Evolutionary conservation across 2,888 invertebrate genomes (phyloP), one percentile per base, ranked within the genome.

Genomic region (Phragmatobia fuliginosa): DNA sequence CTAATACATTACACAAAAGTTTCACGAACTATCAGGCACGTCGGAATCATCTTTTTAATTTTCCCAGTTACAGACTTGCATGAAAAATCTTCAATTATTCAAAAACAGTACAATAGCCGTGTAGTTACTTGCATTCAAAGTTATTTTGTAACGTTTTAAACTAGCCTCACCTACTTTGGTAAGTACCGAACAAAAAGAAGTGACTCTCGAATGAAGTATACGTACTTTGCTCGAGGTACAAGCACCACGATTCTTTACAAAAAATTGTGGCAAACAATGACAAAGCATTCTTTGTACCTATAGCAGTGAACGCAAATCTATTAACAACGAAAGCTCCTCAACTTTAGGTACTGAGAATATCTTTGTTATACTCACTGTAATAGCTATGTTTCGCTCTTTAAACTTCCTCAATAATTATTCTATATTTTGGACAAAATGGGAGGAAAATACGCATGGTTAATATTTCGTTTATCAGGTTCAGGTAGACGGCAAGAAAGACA

Each of bases 231-330:
- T 28, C 58, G 49, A 66, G 65, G 59, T 59, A 41, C 38, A 36
- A 36, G 60, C 61, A 68, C 60, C 64, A 68, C 63, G 69, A 60
- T 58, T 60, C 58, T 45, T 64, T 66, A 36, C n/a, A 62, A 67
- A 71, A 72, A 60, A 64, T 25, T 33, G 68, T 52, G 45, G 25
- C 67, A 65, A 71, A 68, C 67, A 67, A 71, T 67, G 64, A 71
- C 64, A 33, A 56, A 67, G 67, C 67, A 38, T 8, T 62, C 28
- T 16, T 4, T 7, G 4, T 25, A 38, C 61, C 36, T 61, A 25
- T 36, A 38, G 28, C 25, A 25, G 25, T 61, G 33, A 61, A 61
- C 38, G 38, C 28, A 8, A 28, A 62, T 38, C 16, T 38, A 18
- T 62, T 38, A 11, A 56, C 14, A 3, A 16, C 52, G 14, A 56